These are phyloP conservation scores for Leptinotarsa peninsularis DNA, from an alignment of 2,888 invertebrate species.

Conservation along the genomic window DNA sequence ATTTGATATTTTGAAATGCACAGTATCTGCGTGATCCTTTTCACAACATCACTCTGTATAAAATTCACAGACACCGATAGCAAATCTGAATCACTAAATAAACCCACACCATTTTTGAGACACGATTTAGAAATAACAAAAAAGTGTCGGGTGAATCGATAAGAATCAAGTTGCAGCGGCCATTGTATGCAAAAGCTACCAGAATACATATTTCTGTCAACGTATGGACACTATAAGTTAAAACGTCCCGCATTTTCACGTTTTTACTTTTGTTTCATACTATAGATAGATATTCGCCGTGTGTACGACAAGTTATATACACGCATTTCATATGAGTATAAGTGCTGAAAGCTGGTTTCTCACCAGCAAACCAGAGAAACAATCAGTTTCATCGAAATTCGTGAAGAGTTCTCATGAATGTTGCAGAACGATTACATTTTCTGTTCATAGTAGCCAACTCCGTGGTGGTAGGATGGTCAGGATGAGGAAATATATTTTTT, in stretches of 20 bases:
- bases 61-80: conserved; percentile 36
- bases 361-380: conserved; percentile 26
- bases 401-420: conserved; percentile 10
- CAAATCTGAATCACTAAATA: conserved; percentile 47
- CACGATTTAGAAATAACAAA: conserved; percentile 60
- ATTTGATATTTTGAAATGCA: too few species aligned
- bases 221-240: conserved; percentile 54
- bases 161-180: conserved; percentile 58
- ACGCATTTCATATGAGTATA: conserved; percentile 38
- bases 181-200: conserved; percentile 63
- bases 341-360: conserved; percentile 21
- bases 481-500: too few species aligned
- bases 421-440: background rate
- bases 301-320: conserved; percentile 38
- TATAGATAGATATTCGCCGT: conserved; percentile 35
- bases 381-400: conserved; percentile 22
- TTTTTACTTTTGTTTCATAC: conserved; percentile 43
- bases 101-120: conserved; percentile 51
- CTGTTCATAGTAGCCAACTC: background rate
- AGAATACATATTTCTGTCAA: conserved; percentile 61
- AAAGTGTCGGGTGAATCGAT: conserved; percentile 61
- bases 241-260: conserved; percentile 43
- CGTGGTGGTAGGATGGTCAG: too few species aligned
- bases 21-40: too few species aligned
- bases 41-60: background rate